phyloP scores from a whole-genome alignment of 2,888 invertebrate genomes.

The Zaprionus lineosus region DNA sequence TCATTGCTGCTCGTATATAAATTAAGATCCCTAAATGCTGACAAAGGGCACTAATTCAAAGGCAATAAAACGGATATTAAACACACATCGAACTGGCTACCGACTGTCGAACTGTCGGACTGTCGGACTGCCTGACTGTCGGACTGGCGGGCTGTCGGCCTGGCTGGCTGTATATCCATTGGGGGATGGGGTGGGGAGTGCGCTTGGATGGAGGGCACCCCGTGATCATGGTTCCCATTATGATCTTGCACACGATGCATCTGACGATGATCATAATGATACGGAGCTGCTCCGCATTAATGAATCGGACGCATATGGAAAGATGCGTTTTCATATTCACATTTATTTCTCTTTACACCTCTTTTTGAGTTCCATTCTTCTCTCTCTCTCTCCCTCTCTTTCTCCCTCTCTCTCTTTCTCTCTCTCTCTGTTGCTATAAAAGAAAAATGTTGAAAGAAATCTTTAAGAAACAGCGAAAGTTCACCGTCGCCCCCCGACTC shows the following conservation, averaged over 20 bases:
- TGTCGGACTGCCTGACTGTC: no score
- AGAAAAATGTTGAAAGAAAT: slow-evolving; percentile 51
- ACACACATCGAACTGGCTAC: slow-evolving; percentile 76
- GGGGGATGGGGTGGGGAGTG: no score
- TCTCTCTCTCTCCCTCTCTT: no score
- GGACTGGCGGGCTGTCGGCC: no score
- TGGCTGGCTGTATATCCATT: no score
- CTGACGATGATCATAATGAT: background rate
- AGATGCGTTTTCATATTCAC: slow-evolving; percentile 40
- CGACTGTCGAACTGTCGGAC: slow-evolving; percentile 29
- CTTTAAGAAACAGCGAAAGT: slow-evolving; percentile 31
- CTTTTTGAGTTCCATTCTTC: no score
- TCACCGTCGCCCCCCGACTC: slow-evolving; percentile 5
- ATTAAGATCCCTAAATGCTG: slow-evolving; percentile 78
- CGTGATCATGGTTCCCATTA: slow-evolving; percentile 18
- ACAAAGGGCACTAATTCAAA: slow-evolving; percentile 78
- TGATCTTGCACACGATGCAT: slow-evolving; percentile 6
- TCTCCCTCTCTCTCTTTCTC: no score
- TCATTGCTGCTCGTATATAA: slow-evolving; percentile 66
- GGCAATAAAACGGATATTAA: slow-evolving; percentile 79
- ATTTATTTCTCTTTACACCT: slow-evolving; percentile 12
- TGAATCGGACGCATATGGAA: slow-evolving; percentile 54
- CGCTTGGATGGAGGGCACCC: no score
- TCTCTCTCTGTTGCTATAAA: no score
- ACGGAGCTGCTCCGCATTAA: slow-evolving; percentile 52